Percentiles rank a stretch among this genome's conserved stretches.
Evolutionary conservation across 2,113 vertebrate species (phyloP).

Genomic region (Aegypius monachus): DNA sequence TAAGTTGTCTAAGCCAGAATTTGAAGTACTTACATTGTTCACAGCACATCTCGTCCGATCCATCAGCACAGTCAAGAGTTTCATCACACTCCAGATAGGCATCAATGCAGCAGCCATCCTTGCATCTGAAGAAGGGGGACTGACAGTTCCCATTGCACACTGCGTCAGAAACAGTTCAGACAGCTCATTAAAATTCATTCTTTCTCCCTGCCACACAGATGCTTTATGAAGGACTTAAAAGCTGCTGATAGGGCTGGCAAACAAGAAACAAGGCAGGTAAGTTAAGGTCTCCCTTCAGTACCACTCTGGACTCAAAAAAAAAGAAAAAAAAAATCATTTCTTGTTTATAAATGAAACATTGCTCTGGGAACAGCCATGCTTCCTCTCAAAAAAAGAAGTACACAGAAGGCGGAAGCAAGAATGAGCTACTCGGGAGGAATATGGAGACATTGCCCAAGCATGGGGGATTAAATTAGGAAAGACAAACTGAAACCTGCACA

Average conservation of each 20-base stretch:
- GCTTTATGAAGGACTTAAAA: background rate
- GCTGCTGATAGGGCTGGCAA: background rate
- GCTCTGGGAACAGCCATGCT: background rate
- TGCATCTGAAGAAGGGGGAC: constrained; percentile 78
- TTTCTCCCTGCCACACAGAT: background rate
- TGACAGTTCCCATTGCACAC: constrained; percentile 79
- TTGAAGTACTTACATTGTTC: constrained; percentile 71
- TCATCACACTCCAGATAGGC: constrained; percentile 86
- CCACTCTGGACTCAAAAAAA: background rate
- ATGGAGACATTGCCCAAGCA: background rate
- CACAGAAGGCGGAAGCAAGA: background rate
- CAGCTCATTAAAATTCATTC: background rate
- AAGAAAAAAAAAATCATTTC: background rate
- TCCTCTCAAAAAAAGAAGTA: background rate
- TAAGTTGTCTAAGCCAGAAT: background rate
- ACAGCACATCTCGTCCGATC: constrained; percentile 85
- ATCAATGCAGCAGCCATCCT: constrained; percentile 87
- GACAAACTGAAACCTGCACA: background rate
- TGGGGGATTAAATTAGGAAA: background rate
- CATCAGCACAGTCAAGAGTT: constrained; percentile 78
- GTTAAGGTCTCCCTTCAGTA: background rate
- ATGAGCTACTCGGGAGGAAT: background rate
- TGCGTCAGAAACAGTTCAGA: constrained; percentile 51
- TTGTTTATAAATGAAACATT: background rate
- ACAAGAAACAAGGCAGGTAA: background rate